A percentile compares a stretch with the other conserved stretches of the same genome.
These are phyloP conservation scores for Ichneumon xanthorius DNA, from an alignment of 2,888 invertebrate genomes.

Conservation along the genomic window DNA sequence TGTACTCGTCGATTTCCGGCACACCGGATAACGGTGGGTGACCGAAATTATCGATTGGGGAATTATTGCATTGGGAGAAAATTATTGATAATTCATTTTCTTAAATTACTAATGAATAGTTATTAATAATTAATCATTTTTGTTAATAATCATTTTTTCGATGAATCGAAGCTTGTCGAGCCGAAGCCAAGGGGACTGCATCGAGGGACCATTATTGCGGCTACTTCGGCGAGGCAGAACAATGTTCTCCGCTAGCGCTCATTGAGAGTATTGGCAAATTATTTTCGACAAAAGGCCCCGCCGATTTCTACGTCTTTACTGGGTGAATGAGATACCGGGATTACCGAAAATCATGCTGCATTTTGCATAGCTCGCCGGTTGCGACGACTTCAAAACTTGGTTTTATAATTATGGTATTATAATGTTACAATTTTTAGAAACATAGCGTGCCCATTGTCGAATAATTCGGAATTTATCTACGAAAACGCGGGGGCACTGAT, in stretches of 20 bases:
- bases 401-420: too few species aligned
- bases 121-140: background rate
- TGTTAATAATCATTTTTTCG: background rate
- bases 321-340: background rate
- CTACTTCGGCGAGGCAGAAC: background rate
- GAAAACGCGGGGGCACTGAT: background rate
- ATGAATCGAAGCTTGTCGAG: background rate
- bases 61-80: background rate
- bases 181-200: background rate
- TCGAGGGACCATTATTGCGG: background rate
- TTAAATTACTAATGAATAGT: background rate
- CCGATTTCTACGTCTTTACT: background rate
- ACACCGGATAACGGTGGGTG: slow-evolving; percentile 5
- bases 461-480: background rate
- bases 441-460: background rate
- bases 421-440: background rate
- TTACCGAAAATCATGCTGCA: background rate
- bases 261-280: background rate
- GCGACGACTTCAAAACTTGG: background rate
- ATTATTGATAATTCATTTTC: background rate
- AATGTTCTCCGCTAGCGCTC: background rate
- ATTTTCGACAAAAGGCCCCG: background rate
- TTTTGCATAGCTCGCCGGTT: background rate
- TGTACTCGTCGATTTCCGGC: background rate
- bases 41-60: background rate